Evolutionary conservation across 2,113 vertebrate species (phyloP).

Genomic region (Aepyceros melampus): DNA sequence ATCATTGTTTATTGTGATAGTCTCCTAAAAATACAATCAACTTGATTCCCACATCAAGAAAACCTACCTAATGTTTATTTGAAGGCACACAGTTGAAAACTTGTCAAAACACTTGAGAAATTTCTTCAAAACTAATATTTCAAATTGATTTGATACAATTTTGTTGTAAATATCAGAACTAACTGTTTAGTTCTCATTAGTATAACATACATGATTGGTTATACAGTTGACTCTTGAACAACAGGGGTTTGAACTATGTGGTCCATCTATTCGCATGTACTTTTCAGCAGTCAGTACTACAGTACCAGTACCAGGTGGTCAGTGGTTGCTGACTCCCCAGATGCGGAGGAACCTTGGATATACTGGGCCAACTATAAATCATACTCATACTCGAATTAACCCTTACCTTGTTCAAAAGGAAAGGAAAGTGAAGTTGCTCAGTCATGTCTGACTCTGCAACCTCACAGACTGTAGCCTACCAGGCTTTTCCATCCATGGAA

Average conservation of each 20-base stretch:
- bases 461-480: neutral
- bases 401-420: neutral
- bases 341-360: neutral
- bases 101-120: neutral
- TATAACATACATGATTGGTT: neutral
- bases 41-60: conserved; percentile 23
- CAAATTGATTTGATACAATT: neutral
- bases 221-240: neutral
- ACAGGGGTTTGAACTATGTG: neutral
- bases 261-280: rapidly evolving
- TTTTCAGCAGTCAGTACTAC: neutral
- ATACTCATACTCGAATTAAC: neutral
- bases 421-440: neutral
- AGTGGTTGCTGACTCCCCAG: neutral
- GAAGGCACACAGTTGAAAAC: neutral
- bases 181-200: neutral
- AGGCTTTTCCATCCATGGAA: neutral
- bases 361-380: neutral
- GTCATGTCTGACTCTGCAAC: neutral
- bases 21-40: neutral
- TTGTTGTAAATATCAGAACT: neutral
- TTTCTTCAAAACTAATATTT: neutral
- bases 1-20: neutral
- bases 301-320: neutral
- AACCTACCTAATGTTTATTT: neutral